Evolutionary conservation across 2,797 vertebrate species (phyloP), one percentile per base, ranked within the genome.

Genomic region (Adrianichthys oophorus): DNA sequence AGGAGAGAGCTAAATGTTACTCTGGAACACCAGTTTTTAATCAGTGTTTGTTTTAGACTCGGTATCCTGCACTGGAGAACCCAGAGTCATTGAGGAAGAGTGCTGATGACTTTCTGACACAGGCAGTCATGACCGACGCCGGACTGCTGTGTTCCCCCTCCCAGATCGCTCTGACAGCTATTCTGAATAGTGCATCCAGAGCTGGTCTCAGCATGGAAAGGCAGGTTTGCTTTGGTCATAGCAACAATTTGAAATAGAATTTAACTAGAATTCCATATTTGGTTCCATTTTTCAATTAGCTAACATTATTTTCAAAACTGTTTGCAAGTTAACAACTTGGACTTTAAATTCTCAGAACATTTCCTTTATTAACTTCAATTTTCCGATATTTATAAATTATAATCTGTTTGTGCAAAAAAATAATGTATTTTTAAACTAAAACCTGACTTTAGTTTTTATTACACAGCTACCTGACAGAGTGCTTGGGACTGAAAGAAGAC

Each of bases 81-180:
- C 96, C 96, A 5, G 98, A 99, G 83, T 82, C 91, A 29, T 79
- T 99, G 78, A 94, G 98, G 79, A 98, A 97, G 85, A 86, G 85
- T 46, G 93, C 95, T 0, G 97, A 99, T 69, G 97, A 99, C 72
- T 99, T 99, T 65, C 93, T 99, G 49, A 94, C 86, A 26, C 92
- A 94, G 69, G 91, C 94, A 44, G 78, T 93, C 15, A 78, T 95
- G 89, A 98, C 96, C 0, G 98, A 99, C 52, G 90, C 92, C 0
- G 95, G 94, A 4, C 92, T 99, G 57, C 91, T 99, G n/a, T 98
- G 95, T 40, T 83, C 93, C 19, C 97, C 98, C 0, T 96, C 97
- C 1, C 94, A 97, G 78, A 96, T 98, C 0, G 95, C 95, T 74
- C 90, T 99, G 7, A 92, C 95, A 1, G 93, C 98, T 0, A 87